phyloP scores from a whole-genome alignment of 1,140 invertebrate species.

The Agrypnia vestita region DNA sequence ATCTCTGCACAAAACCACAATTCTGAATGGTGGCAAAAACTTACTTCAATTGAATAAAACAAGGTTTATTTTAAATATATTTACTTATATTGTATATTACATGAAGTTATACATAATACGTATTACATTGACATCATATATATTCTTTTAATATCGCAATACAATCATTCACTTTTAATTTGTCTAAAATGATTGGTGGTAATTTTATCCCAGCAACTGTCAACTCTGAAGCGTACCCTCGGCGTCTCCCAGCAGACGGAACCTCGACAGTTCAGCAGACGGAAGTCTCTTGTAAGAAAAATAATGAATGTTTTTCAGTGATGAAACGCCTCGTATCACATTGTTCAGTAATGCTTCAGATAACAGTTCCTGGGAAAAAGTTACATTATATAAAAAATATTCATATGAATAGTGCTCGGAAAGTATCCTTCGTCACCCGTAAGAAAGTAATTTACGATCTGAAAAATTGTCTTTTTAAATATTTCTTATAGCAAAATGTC shows the following conservation, averaged over 20 bases:
- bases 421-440: background rate
- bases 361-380: background rate
- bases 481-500: slow-evolving; percentile 6
- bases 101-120: slow-evolving; percentile 61
- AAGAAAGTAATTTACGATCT: slow-evolving; percentile 18
- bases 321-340: background rate
- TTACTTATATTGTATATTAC: slow-evolving; percentile 61
- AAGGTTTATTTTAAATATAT: slow-evolving; percentile 40
- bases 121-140: slow-evolving; percentile 61
- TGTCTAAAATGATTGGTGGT: slow-evolving; percentile 35
- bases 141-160: slow-evolving; percentile 53
- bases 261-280: too few relatives aligned
- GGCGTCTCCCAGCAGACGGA: too few relatives aligned
- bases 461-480: slow-evolving; percentile 34
- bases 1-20: too few relatives aligned
- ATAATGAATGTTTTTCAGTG: slow-evolving; percentile 14
- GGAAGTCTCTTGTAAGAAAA: slow-evolving; percentile 28
- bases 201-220: background rate
- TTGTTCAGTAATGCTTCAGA: too few relatives aligned
- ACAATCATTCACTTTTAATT: slow-evolving; percentile 57
- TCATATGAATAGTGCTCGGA: slow-evolving; percentile 10
- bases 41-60: slow-evolving; percentile 6
- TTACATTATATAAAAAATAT: slow-evolving; percentile 40
- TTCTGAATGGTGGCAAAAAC: too few relatives aligned
- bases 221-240: too few relatives aligned